Evolutionary conservation across 1,140 invertebrate species (phyloP).

Genomic region (Drosophila elegans): DNA sequence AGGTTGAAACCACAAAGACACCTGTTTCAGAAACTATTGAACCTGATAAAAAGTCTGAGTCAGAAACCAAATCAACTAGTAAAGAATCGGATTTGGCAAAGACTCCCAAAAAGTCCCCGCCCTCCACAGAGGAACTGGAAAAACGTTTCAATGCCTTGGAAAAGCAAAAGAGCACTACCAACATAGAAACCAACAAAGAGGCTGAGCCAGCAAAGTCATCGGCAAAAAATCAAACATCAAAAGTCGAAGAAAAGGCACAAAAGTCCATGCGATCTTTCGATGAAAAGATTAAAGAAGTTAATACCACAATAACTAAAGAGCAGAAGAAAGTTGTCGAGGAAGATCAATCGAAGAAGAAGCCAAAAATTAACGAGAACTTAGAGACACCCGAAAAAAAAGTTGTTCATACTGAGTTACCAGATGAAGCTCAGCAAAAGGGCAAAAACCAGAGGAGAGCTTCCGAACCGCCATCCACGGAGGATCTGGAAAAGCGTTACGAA

Average conservation of each 20-base stretch:
- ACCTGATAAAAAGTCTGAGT: background rate
- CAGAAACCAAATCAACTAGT: background rate
- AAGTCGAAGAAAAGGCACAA: constrained; percentile 13
- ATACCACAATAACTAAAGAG: constrained; percentile 11
- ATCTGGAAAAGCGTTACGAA: constrained; percentile 77
- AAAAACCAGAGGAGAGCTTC: constrained; percentile 62
- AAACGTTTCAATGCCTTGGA: constrained; percentile 77
- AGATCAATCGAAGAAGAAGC: background rate
- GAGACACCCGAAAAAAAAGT: background rate
- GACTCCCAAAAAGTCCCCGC: constrained; percentile 54
- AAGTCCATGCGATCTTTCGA: constrained; percentile 43
- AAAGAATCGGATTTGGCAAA: background rate
- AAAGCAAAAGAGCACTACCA: constrained; percentile 61
- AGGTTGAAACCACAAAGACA: background rate
- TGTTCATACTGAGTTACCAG: background rate
- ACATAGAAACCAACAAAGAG: constrained; percentile 23
- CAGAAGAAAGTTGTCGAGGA: background rate
- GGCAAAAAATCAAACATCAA: background rate
- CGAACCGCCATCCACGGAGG: constrained; percentile 78
- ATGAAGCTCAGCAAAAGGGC: constrained; percentile 11
- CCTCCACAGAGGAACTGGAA: constrained; percentile 77
- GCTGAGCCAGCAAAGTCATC: constrained; percentile 11
- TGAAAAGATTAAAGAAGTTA: constrained; percentile 47
- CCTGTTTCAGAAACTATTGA: background rate
- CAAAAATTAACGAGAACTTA: background rate